A percentile compares a stretch with the other conserved stretches of the same genome.
These are phyloP conservation scores for Strigamia crassipes DNA, from an alignment of 2,888 invertebrate genomes.

Conservation along the genomic window DNA sequence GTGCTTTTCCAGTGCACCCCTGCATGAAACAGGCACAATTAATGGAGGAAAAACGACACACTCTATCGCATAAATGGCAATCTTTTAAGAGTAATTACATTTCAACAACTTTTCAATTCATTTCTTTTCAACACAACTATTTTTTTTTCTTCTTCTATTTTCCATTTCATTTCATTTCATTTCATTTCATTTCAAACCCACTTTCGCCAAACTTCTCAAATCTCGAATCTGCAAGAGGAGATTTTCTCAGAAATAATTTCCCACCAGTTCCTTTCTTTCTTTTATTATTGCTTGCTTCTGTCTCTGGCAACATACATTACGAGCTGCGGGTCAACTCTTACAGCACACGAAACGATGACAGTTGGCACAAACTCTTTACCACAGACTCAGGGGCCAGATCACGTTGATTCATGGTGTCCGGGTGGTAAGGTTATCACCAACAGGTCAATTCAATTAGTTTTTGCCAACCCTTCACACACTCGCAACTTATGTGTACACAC, in stretches of 20 bases:
- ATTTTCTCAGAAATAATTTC: slow-evolving; percentile 12
- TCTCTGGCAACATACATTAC: slow-evolving; percentile 29
- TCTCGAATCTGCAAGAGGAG: not conserved
- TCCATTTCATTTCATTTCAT: not conserved
- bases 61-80: slow-evolving; percentile 29
- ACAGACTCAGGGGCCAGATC: slow-evolving; percentile 24
- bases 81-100: slow-evolving; percentile 37
- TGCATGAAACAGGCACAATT: slow-evolving; percentile 38
- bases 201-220: not conserved
- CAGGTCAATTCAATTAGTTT: slow-evolving; percentile 42
- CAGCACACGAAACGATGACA: slow-evolving; percentile 29
- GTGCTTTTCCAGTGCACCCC: slow-evolving; percentile 33
- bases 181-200: too few relatives aligned
- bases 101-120: slow-evolving; percentile 21
- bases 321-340: slow-evolving; percentile 36
- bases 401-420: slow-evolving; percentile 35
- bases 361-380: slow-evolving; percentile 40
- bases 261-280: not conserved
- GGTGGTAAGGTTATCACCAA: slow-evolving; percentile 31
- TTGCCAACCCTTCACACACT: slow-evolving; percentile 14
- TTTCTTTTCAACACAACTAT: not conserved
- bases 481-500: not conserved
- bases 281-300: slow-evolving; percentile 32
- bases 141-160: not conserved
- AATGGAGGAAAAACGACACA: slow-evolving; percentile 17